A percentile compares a stretch with the other conserved stretches of the same genome.
Conservation (phyloP, 2,888 invertebrate genomes). For the Exocentrus adspersus region DNA sequence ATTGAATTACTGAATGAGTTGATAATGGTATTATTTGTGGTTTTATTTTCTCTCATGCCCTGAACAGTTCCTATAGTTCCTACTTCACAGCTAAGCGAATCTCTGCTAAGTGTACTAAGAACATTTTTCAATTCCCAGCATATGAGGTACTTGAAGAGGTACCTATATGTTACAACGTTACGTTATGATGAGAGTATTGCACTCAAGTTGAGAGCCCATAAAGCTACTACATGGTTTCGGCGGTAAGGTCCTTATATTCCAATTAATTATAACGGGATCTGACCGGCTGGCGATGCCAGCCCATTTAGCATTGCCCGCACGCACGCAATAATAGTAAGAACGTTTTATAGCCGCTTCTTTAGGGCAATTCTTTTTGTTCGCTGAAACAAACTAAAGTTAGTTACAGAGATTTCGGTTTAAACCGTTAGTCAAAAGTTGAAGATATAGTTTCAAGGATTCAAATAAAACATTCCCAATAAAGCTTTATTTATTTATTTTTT, state of each 20-base stretch:
- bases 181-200: neutral
- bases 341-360: neutral
- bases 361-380: neutral
- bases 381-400: neutral
- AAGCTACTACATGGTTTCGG: neutral
- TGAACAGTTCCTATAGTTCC: too few species aligned
- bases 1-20: too few species aligned
- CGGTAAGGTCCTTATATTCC: neutral
- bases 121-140: neutral
- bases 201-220: neutral
- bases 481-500: neutral
- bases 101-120: too few species aligned
- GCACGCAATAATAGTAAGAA: slow-evolving; percentile 4
- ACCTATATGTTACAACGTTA: neutral
- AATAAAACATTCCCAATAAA: too few species aligned
- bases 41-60: too few species aligned
- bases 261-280: slow-evolving; percentile 2
- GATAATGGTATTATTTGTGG: too few species aligned
- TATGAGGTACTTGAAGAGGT: neutral
- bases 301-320: slow-evolving; percentile 3
- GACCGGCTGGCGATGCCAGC: neutral
- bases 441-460: too few species aligned
- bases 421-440: too few species aligned
- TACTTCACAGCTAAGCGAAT: too few species aligned
- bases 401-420: too few species aligned